phyloP scores from a whole-genome alignment of 2,797 vertebrate genomes.

The Sarcoramphus papa region DNA sequence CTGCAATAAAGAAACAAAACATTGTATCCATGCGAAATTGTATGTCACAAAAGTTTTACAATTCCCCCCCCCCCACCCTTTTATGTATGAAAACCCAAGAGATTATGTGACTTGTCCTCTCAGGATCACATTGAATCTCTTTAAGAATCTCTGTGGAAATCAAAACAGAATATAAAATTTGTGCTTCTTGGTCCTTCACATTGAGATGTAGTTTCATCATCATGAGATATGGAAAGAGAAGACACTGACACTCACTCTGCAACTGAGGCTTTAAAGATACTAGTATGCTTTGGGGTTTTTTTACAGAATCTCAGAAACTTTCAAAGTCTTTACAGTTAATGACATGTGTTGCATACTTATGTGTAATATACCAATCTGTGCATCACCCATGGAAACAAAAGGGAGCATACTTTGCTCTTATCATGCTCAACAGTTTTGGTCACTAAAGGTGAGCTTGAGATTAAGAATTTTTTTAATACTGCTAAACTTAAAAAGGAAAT shows the following conservation, averaged over 20 bases:
- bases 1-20: background rate
- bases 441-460: background rate
- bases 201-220: background rate
- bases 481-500: background rate
- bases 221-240: background rate
- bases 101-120: background rate
- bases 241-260: background rate
- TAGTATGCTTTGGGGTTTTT: background rate
- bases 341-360: background rate
- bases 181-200: fast-evolving
- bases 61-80: background rate
- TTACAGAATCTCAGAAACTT: background rate
- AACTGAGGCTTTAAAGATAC: background rate
- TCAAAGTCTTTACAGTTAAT: background rate
- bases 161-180: background rate
- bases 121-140: background rate
- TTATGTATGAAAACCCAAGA: background rate
- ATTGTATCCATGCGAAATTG: background rate
- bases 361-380: background rate
- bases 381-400: background rate
- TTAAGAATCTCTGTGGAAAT: background rate
- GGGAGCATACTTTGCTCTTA: background rate
- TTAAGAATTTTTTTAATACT: background rate
- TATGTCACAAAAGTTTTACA: background rate
- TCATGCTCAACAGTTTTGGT: background rate